Evolutionary conservation across 2,113 vertebrate genomes (phyloP).

Genomic region (Melanocharis versteri): DNA sequence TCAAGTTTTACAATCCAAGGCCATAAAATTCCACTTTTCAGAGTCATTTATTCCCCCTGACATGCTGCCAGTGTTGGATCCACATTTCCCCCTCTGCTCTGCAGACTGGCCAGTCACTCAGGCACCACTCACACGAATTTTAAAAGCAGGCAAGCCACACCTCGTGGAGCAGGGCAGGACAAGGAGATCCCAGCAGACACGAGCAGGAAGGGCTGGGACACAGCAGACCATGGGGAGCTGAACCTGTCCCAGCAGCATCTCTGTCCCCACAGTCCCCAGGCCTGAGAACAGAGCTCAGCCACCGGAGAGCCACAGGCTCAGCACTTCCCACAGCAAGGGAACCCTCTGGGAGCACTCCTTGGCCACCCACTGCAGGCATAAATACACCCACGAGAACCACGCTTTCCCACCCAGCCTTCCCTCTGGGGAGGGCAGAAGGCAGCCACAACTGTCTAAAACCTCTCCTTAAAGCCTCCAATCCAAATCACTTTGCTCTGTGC

Average conservation of each 20-base stretch:
- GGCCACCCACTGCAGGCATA: background rate
- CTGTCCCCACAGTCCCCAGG: background rate
- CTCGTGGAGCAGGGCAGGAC: background rate
- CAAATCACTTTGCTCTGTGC: background rate
- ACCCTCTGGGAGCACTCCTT: background rate
- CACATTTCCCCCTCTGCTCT: background rate
- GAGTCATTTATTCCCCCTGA: background rate
- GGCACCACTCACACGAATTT: background rate
- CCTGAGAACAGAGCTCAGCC: background rate
- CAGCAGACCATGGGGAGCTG: background rate
- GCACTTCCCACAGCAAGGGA: background rate
- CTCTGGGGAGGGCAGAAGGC: background rate
- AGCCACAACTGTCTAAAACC: background rate
- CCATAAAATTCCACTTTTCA: background rate
- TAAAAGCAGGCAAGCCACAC: background rate
- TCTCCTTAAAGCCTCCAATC: background rate
- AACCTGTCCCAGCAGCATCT: background rate
- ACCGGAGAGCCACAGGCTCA: background rate
- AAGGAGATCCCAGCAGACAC: background rate
- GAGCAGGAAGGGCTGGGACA: background rate
- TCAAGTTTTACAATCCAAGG: background rate
- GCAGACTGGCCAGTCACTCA: background rate
- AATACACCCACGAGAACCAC: background rate
- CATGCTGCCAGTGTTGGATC: rapidly evolving
- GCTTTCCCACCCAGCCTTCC: background rate